Base-by-base conservation (phyloP, 2,113 vertebrate genomes). In the Tragelaphus strepsiceros region DNA sequence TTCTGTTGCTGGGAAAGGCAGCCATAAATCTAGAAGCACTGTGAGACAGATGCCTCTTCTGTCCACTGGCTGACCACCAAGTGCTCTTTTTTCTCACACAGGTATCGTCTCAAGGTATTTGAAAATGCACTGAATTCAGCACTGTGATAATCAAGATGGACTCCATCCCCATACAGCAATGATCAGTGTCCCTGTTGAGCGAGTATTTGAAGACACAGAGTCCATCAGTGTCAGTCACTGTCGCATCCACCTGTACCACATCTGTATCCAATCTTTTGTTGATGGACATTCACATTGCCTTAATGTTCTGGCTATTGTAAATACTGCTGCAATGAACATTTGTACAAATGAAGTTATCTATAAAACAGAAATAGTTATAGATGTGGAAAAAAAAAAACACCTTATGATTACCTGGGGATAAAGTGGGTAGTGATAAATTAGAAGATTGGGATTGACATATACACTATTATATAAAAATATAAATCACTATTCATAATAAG, bases 1-100 rank as follows among this genome's bases (percentile, higher is more conserved):
- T 98, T 99, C 98, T 99, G 99, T 92, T 99, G 99, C 97, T 99
- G 99, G 46, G 98, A 99, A 64, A 99, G 96, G 95, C 97, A 99
- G 93, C 98, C 98, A 96, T 99, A 99, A 98, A 99, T 99, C 99
- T 99, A 83, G 85, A 95, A 96, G 91, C 98, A 98, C 9, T 99
- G 98, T 53, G 84, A 22, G 1, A 98, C 98, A 1, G 98, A 99
- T 0, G 96, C 98, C 24, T 98, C 97, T 82, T 99, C 98, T 32
- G 97, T 98, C 83, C 90, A 56, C 91, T 98, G 98, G 74, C 92
- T 98, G 91, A 98, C 98, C 30, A 95, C 51, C 3, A 98, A 98
- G 26, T 35, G 74, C 32, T 98, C 97, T 61, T 95, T 98, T 82
- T 97, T 96, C 88, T 94, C 77, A 59, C 88, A 96, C 26, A 0